These are phyloP conservation scores for Potamarius usumacintae DNA, from an alignment of 2,113 vertebrate genomes.

Conservation along the genomic window DNA sequence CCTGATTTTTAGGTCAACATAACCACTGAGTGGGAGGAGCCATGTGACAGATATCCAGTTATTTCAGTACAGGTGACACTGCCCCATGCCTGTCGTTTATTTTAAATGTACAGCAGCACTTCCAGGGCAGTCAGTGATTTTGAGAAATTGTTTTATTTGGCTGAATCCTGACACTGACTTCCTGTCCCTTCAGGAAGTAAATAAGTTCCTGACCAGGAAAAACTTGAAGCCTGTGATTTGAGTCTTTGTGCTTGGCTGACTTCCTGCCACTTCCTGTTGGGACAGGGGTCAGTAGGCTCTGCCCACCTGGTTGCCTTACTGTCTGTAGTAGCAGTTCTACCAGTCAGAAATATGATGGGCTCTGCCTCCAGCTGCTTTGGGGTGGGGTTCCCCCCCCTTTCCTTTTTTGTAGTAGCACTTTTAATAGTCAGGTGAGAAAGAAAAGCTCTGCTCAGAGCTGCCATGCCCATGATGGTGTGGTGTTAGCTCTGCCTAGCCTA, in stretches of 20 bases:
- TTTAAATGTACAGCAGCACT: not conserved
- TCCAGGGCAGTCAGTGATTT: too few species aligned
- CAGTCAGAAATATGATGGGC: not conserved
- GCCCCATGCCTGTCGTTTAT: not conserved
- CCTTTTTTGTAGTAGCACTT: not conserved
- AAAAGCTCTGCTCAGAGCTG: not conserved
- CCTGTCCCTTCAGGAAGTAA: not conserved
- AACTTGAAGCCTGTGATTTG: not conserved
- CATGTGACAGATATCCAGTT: not conserved
- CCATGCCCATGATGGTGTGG: not conserved
- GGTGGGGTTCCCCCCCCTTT: too few species aligned
- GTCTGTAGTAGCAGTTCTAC: not conserved
- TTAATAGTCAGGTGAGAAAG: not conserved
- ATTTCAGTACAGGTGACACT: not conserved
- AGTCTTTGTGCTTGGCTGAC: not conserved
- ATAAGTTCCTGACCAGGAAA: not conserved
- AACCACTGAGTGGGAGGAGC: not conserved
- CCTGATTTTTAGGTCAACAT: not conserved
- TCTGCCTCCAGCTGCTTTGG: not conserved
- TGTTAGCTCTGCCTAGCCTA: not conserved
- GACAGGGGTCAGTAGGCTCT: not conserved
- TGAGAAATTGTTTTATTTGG: not conserved
- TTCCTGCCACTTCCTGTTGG: not conserved
- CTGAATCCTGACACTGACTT: not conserved
- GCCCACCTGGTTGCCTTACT: constrained; percentile 11